Evolutionary conservation across 2,113 vertebrate genomes (phyloP).

Genomic region (Cacatua alba): DNA sequence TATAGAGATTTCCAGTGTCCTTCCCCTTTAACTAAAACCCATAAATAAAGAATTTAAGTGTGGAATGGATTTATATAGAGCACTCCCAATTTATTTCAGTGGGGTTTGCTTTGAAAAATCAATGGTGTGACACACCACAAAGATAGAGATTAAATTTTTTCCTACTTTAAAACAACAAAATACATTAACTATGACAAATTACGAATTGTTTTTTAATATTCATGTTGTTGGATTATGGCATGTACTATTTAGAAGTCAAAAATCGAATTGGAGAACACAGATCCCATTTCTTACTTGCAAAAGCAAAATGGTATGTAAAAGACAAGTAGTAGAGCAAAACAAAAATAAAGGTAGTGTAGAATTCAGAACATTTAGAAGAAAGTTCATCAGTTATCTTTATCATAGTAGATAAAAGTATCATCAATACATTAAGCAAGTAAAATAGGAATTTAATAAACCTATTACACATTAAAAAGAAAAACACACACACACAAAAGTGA

Average conservation of each 20-base stretch:
- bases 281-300: neutral
- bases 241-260: neutral
- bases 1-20: neutral
- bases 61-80: neutral
- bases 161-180: conserved; percentile 6
- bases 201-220: neutral
- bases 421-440: neutral
- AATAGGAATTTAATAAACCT: neutral
- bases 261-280: neutral
- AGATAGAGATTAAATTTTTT: neutral
- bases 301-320: neutral
- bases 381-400: neutral
- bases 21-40: neutral
- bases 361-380: neutral
- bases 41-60: neutral
- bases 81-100: neutral
- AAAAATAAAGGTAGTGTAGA: neutral
- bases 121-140: neutral
- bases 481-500: neutral
- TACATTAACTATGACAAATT: neutral
- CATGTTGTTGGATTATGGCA: neutral
- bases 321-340: neutral
- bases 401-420: neutral
- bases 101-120: conserved; percentile 19
- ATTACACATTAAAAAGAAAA: neutral